These are phyloP conservation scores for Patagioenas fasciata DNA, from an alignment of 2,113 vertebrate species.

Conservation along the genomic window DNA sequence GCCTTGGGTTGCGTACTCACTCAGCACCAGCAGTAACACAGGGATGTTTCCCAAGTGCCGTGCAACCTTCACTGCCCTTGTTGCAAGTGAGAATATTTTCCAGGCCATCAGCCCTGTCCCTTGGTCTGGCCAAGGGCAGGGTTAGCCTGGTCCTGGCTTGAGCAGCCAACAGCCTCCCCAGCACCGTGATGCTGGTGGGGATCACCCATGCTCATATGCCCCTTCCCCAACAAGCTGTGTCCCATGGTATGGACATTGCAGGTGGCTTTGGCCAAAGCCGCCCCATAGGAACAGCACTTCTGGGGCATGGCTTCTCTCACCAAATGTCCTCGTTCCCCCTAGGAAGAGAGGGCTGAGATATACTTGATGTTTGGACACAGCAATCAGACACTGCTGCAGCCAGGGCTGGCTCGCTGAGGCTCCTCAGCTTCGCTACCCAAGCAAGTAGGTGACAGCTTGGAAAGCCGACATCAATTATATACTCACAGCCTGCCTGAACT, in stretches of 20 bases:
- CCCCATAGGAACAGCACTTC: not conserved
- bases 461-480: not conserved
- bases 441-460: not conserved
- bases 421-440: accelerated
- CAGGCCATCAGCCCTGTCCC: not conserved
- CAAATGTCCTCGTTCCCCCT: not conserved
- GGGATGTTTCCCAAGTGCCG: not conserved
- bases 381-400: not conserved
- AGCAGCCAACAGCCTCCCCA: not conserved
- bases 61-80: not conserved
- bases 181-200: accelerated
- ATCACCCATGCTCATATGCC: accelerated
- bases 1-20: not conserved
- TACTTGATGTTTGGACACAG: not conserved
- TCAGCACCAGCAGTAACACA: not conserved
- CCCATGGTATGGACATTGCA: not conserved
- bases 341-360: not conserved
- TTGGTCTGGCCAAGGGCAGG: not conserved
- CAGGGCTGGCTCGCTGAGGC: not conserved
- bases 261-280: not conserved
- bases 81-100: not conserved
- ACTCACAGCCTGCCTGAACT: not conserved
- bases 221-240: not conserved
- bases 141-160: not conserved
- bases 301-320: not conserved